phyloP scores from a whole-genome alignment of 2,797 vertebrate species.

The Threskiornis aethiopicus region DNA sequence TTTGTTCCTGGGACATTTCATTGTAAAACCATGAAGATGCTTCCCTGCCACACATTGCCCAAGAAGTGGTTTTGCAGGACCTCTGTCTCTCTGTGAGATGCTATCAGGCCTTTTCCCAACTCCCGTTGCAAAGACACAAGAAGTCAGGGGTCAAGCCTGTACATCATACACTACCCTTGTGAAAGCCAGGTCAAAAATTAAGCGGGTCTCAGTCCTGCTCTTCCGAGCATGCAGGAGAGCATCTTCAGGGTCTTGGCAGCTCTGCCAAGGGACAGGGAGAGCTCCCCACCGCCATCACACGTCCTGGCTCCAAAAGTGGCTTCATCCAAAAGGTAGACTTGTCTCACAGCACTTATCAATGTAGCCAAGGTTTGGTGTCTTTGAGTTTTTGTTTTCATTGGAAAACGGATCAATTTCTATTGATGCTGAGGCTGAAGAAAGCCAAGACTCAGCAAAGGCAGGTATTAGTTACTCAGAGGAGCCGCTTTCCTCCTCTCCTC shows the following conservation, averaged over 20 bases:
- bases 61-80: neutral
- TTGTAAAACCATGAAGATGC: neutral
- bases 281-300: rapidly evolving
- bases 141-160: neutral
- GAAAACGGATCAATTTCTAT: neutral
- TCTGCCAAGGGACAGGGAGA: neutral
- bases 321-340: neutral
- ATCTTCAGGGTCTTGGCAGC: neutral
- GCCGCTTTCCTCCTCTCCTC: neutral
- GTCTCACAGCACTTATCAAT: neutral
- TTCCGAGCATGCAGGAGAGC: rapidly evolving
- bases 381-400: neutral
- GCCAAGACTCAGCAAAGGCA: neutral
- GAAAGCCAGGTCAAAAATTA: neutral
- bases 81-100: neutral
- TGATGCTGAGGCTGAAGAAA: neutral
- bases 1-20: neutral
- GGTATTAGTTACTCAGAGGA: neutral
- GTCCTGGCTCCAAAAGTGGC: neutral
- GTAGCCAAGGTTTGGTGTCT: neutral
- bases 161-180: neutral
- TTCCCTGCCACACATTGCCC: neutral
- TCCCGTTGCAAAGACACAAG: neutral
- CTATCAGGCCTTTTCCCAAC: neutral
- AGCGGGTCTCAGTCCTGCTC: neutral